Percentiles rank a stretch among this genome's conserved stretches.
phyloP scores from a whole-genome alignment of 2,888 invertebrate genomes.

The Tinea semifulvella region DNA sequence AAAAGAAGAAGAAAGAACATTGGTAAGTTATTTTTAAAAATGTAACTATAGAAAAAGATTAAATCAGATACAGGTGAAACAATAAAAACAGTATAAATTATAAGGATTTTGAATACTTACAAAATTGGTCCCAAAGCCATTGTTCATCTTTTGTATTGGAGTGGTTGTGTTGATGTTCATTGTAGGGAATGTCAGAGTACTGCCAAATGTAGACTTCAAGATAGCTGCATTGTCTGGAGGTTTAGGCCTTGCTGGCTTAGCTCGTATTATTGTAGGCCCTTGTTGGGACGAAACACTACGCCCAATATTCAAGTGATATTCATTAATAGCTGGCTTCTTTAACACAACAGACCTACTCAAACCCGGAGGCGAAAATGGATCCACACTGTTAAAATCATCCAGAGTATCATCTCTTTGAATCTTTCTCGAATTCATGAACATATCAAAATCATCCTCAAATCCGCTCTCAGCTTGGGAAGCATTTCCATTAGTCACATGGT shows the following conservation, averaged over 20 bases:
- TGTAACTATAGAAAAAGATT: too few relatives aligned
- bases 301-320: slow-evolving; percentile 64
- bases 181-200: slow-evolving; percentile 33
- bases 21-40: too few relatives aligned
- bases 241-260: slow-evolving; percentile 68
- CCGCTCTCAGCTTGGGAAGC: slow-evolving; percentile 80
- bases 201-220: slow-evolving; percentile 46
- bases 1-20: too few relatives aligned
- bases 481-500: slow-evolving; percentile 67
- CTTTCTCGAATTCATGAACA: slow-evolving; percentile 63
- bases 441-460: slow-evolving; percentile 85
- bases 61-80: too few relatives aligned
- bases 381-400: slow-evolving; percentile 62
- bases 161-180: slow-evolving; percentile 53
- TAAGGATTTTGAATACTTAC: too few relatives aligned
- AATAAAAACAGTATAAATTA: too few relatives aligned
- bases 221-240: slow-evolving; percentile 58
- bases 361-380: slow-evolving; percentile 64
- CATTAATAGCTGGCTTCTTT: slow-evolving; percentile 66
- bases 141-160: slow-evolving; percentile 50
- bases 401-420: slow-evolving; percentile 44
- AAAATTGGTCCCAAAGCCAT: slow-evolving; percentile 42
- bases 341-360: slow-evolving; percentile 39
- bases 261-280: slow-evolving; percentile 80
- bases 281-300: slow-evolving; percentile 41